These are phyloP conservation scores for Sinocyclocheilus rhinocerous DNA, from an alignment of 2,113 vertebrate species.

Conservation along the genomic window DNA sequence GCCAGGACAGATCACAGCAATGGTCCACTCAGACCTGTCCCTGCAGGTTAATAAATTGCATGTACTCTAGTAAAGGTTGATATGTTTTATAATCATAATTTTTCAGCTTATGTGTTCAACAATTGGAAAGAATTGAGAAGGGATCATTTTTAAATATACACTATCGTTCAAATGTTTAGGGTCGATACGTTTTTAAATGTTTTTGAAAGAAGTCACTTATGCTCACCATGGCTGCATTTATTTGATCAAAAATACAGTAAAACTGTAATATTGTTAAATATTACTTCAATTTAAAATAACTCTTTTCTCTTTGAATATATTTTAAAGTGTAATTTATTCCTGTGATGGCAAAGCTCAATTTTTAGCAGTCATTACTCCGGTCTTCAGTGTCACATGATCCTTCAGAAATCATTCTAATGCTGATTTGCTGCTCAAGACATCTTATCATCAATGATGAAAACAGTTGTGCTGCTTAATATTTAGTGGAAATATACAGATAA, in stretches of 20 bases:
- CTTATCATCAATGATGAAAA: neutral
- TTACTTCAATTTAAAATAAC: too few relatives aligned
- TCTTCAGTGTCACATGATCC: neutral
- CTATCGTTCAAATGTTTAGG: neutral
- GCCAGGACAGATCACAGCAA: conserved; percentile 3
- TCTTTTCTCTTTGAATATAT: too few relatives aligned
- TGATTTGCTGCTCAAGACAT: neutral
- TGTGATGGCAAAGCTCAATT: neutral
- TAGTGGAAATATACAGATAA: too few relatives aligned
- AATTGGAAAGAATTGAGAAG: too few relatives aligned
- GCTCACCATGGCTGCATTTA: too few relatives aligned
- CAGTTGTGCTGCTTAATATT: neutral
- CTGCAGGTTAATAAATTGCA: too few relatives aligned
- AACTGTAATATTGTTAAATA: too few relatives aligned
- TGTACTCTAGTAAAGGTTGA: neutral
- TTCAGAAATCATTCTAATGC: neutral
- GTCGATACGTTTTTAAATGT: neutral
- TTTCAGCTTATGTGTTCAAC: neutral
- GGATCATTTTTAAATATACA: too few relatives aligned
- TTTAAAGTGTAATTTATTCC: neutral
- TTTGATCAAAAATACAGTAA: neutral
- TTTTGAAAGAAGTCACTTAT: neutral
- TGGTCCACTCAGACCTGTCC: neutral
- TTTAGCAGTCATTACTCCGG: neutral
- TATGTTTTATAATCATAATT: neutral